Conservation (phyloP, 2,113 vertebrate species). For the Gallinago media region DNA sequence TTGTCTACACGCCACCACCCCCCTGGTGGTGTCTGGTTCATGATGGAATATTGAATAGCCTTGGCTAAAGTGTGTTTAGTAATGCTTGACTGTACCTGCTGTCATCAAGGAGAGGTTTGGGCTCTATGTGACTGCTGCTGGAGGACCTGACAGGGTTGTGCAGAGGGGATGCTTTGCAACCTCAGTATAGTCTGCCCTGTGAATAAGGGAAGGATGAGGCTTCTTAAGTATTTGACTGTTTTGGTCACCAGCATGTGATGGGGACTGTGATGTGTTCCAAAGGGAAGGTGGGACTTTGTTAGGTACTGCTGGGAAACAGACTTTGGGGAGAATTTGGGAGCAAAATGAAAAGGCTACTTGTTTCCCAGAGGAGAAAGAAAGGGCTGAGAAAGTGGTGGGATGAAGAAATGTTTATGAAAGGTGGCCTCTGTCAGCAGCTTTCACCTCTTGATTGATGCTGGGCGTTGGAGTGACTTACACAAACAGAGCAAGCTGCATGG, state of each 20-base stretch:
- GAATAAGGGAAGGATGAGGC: neutral
- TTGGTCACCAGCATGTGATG: neutral
- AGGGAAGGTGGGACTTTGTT: neutral
- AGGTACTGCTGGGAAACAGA: neutral
- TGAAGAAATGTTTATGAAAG: neutral
- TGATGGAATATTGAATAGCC: neutral
- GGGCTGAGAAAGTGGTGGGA: neutral
- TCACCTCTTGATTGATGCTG: conserved; percentile 34
- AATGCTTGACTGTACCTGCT: neutral
- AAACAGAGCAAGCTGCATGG: neutral
- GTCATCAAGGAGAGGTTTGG: neutral
- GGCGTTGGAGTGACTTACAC: neutral
- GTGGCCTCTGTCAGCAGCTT: conserved; percentile 17
- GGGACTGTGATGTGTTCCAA: neutral
- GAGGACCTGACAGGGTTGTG: accelerated
- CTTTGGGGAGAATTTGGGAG: neutral
- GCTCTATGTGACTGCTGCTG: neutral
- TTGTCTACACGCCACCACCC: neutral
- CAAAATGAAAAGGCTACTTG: neutral
- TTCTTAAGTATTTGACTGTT: neutral
- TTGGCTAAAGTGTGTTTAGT: neutral
- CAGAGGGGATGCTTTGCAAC: neutral
- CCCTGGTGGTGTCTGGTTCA: neutral
- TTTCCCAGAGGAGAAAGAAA: neutral
- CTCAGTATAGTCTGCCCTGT: neutral